Evolutionary conservation across 2,888 invertebrate species (phyloP).

Genomic region (Synanthedon myopaeformis): DNA sequence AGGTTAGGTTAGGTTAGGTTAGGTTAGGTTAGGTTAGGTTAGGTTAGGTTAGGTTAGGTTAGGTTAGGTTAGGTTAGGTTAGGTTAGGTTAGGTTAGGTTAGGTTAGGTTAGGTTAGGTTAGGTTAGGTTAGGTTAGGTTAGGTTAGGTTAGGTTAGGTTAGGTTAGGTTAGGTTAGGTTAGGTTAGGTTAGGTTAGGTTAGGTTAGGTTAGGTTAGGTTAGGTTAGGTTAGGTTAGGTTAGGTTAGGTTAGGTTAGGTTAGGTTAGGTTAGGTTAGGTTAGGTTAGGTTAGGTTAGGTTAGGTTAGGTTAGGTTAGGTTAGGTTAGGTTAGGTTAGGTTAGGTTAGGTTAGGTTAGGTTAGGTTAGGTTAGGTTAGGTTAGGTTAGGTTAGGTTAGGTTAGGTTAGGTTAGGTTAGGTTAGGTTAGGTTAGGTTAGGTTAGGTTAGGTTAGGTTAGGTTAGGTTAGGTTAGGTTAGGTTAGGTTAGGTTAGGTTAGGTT

Average conservation of each 20-base stretch:
- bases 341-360: not conserved
- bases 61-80: conserved; percentile 8
- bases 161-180: conserved; percentile 13
- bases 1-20: conserved; percentile 8
- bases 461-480: not conserved
- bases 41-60: conserved; percentile 8
- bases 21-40: conserved; percentile 8
- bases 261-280: not conserved
- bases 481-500: not conserved
- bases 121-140: conserved; percentile 10
- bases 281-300: not conserved
- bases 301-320: not conserved
- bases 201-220: conserved; percentile 13
- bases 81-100: conserved; percentile 8
- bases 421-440: not conserved
- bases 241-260: not conserved
- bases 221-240: conserved; percentile 8
- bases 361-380: not conserved
- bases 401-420: not conserved
- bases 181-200: conserved; percentile 13
- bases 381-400: not conserved
- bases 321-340: not conserved
- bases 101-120: conserved; percentile 7
- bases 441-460: not conserved
- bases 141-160: conserved; percentile 11